Percentiles rank a stretch among this genome's conserved stretches.
Conservation (phyloP, 2,888 invertebrate genomes). For the Fissipunctia ypsillon region DNA sequence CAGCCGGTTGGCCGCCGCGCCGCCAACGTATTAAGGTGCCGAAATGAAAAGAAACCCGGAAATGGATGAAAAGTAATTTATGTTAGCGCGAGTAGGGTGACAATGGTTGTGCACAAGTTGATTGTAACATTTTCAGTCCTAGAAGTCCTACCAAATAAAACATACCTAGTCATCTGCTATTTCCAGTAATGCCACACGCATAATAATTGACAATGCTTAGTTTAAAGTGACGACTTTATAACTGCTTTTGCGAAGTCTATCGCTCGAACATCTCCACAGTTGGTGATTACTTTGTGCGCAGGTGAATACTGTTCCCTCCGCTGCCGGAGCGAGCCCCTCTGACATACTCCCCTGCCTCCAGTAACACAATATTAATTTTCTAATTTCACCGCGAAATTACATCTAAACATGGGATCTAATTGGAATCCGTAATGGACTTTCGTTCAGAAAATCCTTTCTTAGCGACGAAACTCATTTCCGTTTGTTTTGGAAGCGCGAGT, state of each 20-base stretch:
- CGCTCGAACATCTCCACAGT: background rate
- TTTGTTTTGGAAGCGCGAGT: constrained; percentile 65
- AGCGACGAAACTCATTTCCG: constrained; percentile 69
- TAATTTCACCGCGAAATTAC: constrained; percentile 79
- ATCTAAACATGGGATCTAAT: constrained; percentile 79
- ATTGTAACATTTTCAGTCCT: constrained; percentile 6
- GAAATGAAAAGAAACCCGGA: constrained; percentile 85
- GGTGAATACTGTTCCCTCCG: background rate
- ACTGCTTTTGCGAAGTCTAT: background rate
- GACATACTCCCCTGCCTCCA: constrained; percentile 40
- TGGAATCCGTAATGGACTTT: constrained; percentile 78
- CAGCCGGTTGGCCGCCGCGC: constrained; percentile 80
- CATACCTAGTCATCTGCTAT: too few species aligned
- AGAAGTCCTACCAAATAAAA: background rate
- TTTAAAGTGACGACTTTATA: background rate
- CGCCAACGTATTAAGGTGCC: constrained; percentile 83
- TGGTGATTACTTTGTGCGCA: constrained; percentile 1
- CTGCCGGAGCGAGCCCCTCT: constrained; percentile 20
- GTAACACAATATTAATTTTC: constrained; percentile 77
- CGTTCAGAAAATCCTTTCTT: constrained; percentile 77
- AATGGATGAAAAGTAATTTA: constrained; percentile 86
- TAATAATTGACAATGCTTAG: background rate
- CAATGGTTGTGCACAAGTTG: constrained; percentile 68
- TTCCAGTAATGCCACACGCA: background rate
- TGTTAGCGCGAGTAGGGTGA: constrained; percentile 77